These are phyloP conservation scores for Trissonchulus sp. DNA, from an alignment of 2,888 invertebrate species.

Conservation along the genomic window DNA sequence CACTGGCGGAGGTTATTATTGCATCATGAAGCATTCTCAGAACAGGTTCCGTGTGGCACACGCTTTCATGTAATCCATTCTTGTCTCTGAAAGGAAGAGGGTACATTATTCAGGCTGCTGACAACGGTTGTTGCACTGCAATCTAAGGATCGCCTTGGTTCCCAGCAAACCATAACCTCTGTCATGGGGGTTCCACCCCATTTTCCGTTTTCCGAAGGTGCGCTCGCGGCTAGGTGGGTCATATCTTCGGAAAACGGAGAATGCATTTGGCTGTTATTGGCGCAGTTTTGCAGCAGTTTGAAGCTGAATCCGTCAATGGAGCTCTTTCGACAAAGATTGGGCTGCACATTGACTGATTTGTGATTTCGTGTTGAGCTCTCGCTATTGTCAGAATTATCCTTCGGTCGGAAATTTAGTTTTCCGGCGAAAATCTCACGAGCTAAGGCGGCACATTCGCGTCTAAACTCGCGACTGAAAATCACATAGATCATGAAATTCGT, in stretches of 20 bases:
- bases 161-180: background rate
- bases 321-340: background rate
- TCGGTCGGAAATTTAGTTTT: background rate
- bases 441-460: conserved; percentile 12
- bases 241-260: background rate
- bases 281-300: background rate
- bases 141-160: too few species aligned
- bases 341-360: too few species aligned
- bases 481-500: conserved; percentile 19
- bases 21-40: too few species aligned
- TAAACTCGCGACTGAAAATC: conserved; percentile 19
- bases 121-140: too few species aligned
- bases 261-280: background rate
- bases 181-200: background rate
- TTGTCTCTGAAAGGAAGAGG: too few species aligned
- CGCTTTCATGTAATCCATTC: too few species aligned
- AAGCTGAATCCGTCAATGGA: background rate
- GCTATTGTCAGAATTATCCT: background rate
- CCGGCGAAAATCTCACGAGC: background rate
- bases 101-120: too few species aligned
- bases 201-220: background rate
- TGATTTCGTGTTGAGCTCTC: too few species aligned
- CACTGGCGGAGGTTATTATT: too few species aligned
- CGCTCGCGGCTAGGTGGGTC: background rate
- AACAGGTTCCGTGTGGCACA: too few species aligned